Evolutionary conservation across 2,113 vertebrate genomes (phyloP).

Genomic region (Bos taurus): DNA sequence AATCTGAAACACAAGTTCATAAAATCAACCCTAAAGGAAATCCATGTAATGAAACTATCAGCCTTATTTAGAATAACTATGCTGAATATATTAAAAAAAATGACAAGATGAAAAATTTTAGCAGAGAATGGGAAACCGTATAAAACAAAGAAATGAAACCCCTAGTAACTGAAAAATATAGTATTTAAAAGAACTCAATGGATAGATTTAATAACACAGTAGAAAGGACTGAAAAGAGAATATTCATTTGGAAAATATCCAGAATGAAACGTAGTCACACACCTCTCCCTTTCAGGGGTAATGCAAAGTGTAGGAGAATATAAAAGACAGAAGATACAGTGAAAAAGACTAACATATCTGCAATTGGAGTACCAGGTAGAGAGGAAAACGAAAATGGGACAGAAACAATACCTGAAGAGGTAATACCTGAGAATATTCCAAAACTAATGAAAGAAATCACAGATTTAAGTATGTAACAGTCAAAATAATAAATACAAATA

Average conservation of each 20-base stretch:
- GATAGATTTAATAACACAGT: not conserved
- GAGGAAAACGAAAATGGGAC: not conserved
- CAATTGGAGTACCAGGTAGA: not conserved
- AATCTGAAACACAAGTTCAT: not conserved
- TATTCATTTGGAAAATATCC: not conserved
- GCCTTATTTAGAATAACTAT: not conserved
- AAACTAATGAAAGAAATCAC: not conserved
- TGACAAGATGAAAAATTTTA: not conserved
- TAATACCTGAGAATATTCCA: not conserved
- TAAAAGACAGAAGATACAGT: not conserved
- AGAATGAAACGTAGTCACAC: not conserved
- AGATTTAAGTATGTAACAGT: not conserved
- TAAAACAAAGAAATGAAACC: not conserved
- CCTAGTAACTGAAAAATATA: not conserved
- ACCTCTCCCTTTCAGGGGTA: not conserved
- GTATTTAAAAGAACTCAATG: not conserved
- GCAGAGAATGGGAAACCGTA: not conserved
- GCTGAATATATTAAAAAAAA: not conserved
- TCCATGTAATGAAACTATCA: not conserved
- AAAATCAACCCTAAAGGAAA: not conserved
- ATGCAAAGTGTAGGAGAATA: not conserved
- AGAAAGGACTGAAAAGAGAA: not conserved
- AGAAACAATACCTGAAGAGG: not conserved
- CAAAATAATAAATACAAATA: not conserved
- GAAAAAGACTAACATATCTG: not conserved